A percentile compares a stretch with the other conserved stretches of the same genome.
Evolutionary conservation across 2,888 invertebrate genomes (phyloP).

Genomic region (Caenorhabditis japonica): DNA sequence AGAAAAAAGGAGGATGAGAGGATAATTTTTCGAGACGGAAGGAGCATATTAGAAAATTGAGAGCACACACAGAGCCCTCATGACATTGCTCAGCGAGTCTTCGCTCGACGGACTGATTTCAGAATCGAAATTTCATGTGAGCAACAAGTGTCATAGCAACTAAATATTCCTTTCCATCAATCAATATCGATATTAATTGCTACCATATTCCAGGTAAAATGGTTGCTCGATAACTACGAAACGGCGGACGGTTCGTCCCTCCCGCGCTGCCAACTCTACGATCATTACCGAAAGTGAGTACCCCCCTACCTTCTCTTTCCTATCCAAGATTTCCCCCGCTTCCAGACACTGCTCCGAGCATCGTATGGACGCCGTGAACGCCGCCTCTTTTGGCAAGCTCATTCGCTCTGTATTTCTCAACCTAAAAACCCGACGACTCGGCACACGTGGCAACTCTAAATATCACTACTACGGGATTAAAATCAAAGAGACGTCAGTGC

Average conservation of each 20-base stretch:
- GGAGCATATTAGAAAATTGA: not conserved
- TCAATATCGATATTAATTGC: no score
- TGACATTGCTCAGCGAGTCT: constrained; percentile 16
- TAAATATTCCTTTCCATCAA: no score
- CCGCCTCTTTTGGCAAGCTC: constrained; percentile 98
- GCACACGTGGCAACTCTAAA: constrained; percentile 83
- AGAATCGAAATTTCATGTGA: constrained; percentile 49
- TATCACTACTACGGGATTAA: constrained; percentile 99
- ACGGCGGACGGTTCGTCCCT: constrained; percentile 93
- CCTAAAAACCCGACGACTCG: constrained; percentile 91
- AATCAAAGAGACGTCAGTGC: constrained; percentile 24
- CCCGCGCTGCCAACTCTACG: constrained; percentile 94
- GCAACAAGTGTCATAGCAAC: constrained; percentile 2
- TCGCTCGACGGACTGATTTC: constrained; percentile 38
- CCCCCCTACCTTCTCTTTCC: not conserved
- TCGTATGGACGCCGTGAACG: constrained; percentile 97
- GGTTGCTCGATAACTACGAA: constrained; percentile 98
- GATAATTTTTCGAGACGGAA: constrained; percentile 10
- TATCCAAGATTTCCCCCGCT: not conserved
- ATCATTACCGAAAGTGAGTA: constrained; percentile 85
- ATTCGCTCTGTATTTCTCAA: constrained; percentile 98
- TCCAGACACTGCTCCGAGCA: constrained; percentile 85
- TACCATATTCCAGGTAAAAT: constrained; percentile 84
- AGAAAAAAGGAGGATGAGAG: constrained; percentile 14
- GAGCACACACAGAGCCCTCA: not conserved